A percentile compares a stretch with the other conserved stretches of the same genome.
phyloP scores from a whole-genome alignment of 2,888 invertebrate species.

The Agrochola circellaris region DNA sequence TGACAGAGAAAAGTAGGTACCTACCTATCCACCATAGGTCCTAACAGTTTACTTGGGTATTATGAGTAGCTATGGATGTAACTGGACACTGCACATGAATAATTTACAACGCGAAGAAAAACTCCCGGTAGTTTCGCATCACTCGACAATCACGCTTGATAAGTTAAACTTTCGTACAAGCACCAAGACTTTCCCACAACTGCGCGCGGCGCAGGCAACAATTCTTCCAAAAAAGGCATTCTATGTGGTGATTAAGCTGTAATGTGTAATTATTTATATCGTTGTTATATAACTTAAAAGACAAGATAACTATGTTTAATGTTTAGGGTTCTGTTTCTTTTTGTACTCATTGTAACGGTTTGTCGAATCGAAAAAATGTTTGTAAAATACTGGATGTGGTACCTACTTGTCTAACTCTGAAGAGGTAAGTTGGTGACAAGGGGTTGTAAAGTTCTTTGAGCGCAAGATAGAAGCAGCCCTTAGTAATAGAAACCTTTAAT shows the following conservation, averaged over 20 bases:
- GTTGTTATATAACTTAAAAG: slow-evolving; percentile 55
- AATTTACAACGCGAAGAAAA: neutral
- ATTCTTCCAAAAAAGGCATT: slow-evolving; percentile 45
- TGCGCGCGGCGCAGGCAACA: slow-evolving; percentile 36
- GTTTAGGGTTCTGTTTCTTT: slow-evolving; percentile 47
- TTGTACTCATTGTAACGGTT: slow-evolving; percentile 35
- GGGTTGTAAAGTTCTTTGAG: slow-evolving; percentile 4
- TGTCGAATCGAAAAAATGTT: neutral
- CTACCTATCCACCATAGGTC: neutral
- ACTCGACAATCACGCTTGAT: neutral
- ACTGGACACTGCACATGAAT: neutral
- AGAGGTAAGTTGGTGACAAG: too few species aligned
- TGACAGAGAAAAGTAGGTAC: neutral
- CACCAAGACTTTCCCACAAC: slow-evolving; percentile 11
- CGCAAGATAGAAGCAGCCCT: slow-evolving; percentile 42
- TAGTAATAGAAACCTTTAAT: slow-evolving; percentile 50
- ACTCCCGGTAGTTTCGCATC: neutral
- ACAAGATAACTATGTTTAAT: slow-evolving; percentile 54
- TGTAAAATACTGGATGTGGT: neutral
- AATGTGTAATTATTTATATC: slow-evolving; percentile 55
- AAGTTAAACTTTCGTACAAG: slow-evolving; percentile 38
- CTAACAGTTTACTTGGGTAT: neutral
- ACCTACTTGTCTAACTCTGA: neutral
- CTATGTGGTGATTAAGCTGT: slow-evolving; percentile 38
- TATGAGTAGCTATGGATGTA: neutral